Base-by-base conservation (phyloP, 2,888 invertebrate genomes). In the Melieria omissa region DNA sequence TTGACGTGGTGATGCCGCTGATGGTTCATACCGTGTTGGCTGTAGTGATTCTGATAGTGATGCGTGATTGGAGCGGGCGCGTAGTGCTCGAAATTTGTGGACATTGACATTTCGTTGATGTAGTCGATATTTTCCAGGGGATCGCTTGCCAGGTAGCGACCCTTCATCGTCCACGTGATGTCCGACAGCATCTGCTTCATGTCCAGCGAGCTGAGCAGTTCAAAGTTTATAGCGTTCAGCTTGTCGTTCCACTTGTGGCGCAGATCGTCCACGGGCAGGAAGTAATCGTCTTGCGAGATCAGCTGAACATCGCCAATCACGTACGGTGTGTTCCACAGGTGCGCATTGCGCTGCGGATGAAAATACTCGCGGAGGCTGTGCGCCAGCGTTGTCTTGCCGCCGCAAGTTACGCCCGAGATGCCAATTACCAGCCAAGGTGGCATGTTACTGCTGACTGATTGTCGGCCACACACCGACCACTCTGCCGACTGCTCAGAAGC, bases 371-470 rank as follows among this genome's bases (percentile, higher is more conserved):
- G 86, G 16, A 95, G 82, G 71, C 88, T 87, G 67, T 88, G 88
- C 0, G 93, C 90, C 52, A 95, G 82, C 0, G 93, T 92, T 0
- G 94, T 93, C 87, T 96, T 96, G 0, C 96, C 96, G 29, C 94
- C 93, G 80, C 94, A 94, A 0, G 95, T 95, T 2, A 93, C 93
- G 1, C 96, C 94, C 54, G 93, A 91, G 76, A 95, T 89, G 7
- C 94, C 95, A 72, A 93, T 86, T 66, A 92, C 86, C 54, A 90
- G 78, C 90, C 89, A 90, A 75, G 86, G 89, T 80, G 79, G 89
- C 84, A 80, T 89, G 73, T 78, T 83, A 77, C 70, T 76, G 12
- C 9, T 16, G 12, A n/a, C 29, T 16, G 7, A 45, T 3, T 42
- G 65, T 16, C 49, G 12, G 49, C 16, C 16, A 61, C 12, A 44